Conservation (phyloP, 2,888 invertebrate genomes). For the Phorcus lineatus region DNA sequence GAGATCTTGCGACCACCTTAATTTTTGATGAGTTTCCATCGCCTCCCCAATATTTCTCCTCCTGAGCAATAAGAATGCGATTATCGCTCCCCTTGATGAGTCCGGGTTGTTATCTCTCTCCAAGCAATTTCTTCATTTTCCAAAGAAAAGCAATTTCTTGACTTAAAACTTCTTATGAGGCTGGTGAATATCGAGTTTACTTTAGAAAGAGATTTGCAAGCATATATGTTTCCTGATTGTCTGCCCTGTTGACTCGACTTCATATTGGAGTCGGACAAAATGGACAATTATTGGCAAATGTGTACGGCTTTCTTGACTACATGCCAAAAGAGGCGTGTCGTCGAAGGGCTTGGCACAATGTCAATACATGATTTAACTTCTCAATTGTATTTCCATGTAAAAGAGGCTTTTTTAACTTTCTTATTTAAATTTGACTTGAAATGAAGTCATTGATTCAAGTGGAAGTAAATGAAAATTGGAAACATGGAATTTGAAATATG, state of each 20-base stretch:
- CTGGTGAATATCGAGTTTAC: constrained; percentile 10
- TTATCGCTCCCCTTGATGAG: constrained; percentile 3
- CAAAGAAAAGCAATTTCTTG: constrained; percentile 15
- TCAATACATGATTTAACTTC: too few relatives aligned
- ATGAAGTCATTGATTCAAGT: too few relatives aligned
- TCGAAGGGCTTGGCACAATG: too few relatives aligned
- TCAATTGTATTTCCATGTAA: too few relatives aligned
- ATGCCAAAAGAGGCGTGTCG: too few relatives aligned
- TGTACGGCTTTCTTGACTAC: too few relatives aligned
- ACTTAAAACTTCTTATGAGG: constrained; percentile 10
- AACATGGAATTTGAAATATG: too few relatives aligned
- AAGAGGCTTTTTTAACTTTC: too few relatives aligned
- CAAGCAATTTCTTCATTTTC: constrained; percentile 9
- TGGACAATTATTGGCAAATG: too few relatives aligned
- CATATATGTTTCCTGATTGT: constrained; percentile 15
- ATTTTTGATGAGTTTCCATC: constrained; percentile 7
- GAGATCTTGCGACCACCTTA: neutral
- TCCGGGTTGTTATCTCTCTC: constrained; percentile 12
- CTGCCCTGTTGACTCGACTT: neutral
- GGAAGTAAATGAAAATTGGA: too few relatives aligned
- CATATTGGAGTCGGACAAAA: too few relatives aligned
- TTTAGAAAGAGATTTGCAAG: constrained; percentile 10
- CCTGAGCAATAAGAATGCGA: neutral
- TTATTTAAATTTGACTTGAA: too few relatives aligned
- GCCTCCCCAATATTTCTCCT: neutral